Conservation (phyloP, 1,140 invertebrate species). For the Cephus cinctus region DNA sequence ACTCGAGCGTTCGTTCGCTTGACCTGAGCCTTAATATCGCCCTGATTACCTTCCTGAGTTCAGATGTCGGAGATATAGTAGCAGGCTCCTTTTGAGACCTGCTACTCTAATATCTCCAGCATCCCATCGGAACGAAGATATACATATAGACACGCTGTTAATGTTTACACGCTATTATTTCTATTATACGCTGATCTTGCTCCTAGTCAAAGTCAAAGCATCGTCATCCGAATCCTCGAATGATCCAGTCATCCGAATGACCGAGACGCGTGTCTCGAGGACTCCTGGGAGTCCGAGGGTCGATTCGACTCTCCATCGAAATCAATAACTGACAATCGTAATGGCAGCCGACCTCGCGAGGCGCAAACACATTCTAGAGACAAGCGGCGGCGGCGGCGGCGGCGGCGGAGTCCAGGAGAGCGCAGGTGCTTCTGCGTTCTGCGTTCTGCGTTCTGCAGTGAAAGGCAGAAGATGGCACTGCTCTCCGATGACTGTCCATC, state of each 20-base stretch:
- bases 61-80: not conserved
- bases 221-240: too few species aligned
- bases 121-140: not conserved
- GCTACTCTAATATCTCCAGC: not conserved
- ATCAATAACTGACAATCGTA: too few species aligned
- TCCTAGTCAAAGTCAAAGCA: too few species aligned
- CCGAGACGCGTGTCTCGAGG: too few species aligned
- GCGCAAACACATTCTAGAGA: not conserved
- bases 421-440: conserved; percentile 14
- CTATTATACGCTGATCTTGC: too few species aligned
- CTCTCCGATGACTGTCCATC: not conserved
- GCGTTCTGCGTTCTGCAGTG: too few species aligned
- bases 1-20: not conserved
- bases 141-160: not conserved
- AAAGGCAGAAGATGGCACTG: conserved; percentile 19
- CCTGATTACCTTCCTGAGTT: conserved; percentile 9
- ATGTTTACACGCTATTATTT: not conserved
- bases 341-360: not conserved
- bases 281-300: too few species aligned
- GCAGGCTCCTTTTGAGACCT: not conserved
- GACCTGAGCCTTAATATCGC: conserved; percentile 12
- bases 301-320: too few species aligned
- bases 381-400: not conserved
- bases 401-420: conserved; percentile 5
- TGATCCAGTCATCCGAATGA: too few species aligned